Base-by-base conservation (phyloP, 2,797 vertebrate species). In the Threskiornis aethiopicus region DNA sequence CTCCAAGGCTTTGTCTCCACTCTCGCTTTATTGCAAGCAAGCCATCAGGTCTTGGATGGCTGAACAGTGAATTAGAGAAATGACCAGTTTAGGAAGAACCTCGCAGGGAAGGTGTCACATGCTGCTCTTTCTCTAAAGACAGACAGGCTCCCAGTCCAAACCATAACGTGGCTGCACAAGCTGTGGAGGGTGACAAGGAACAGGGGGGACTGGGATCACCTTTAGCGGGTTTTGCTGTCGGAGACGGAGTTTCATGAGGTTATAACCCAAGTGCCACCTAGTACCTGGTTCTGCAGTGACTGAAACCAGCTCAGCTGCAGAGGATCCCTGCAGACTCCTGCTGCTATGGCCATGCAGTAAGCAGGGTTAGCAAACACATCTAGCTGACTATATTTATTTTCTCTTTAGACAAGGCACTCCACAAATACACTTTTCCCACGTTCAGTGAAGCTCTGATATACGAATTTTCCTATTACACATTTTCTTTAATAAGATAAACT, bases 221-320 rank as follows among this genome's bases (percentile, higher is more conserved):
- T 44, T 2, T 3, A 2, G 11, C 4, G 14, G 52, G 46, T 8
- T 54, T 39, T 59, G 80, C 41, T 33, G 18, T 7, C 33, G 17
- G 57, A 31, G 37, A 31, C 2, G 2, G 6, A 5, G 8, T 22
- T 42, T 28, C 2, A 0, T 2, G 44, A 25, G 9, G 16, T 28
- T 16, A 6, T 7, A 55, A 3, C 6, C n/a, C 29, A 5, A 10
- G 46, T 47, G 25, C 16, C 69, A 13, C 4, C 58, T 31, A 4
- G 46, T 1, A 10, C 42, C 37, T 20, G n/a, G 19, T 10, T 28
- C 39, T n/a, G 64, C 64, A 41, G 10, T 1, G 47, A 7, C 54
- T 9, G 31, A 24, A 33, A 4, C 17, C 44, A 33, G 41, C 21
- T 2, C 1, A 3, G 39, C 58, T 13, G 24, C 49, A 8, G 33